These are phyloP conservation scores for Synergus itoensis DNA, from an alignment of 2,888 invertebrate genomes.

Conservation along the genomic window DNA sequence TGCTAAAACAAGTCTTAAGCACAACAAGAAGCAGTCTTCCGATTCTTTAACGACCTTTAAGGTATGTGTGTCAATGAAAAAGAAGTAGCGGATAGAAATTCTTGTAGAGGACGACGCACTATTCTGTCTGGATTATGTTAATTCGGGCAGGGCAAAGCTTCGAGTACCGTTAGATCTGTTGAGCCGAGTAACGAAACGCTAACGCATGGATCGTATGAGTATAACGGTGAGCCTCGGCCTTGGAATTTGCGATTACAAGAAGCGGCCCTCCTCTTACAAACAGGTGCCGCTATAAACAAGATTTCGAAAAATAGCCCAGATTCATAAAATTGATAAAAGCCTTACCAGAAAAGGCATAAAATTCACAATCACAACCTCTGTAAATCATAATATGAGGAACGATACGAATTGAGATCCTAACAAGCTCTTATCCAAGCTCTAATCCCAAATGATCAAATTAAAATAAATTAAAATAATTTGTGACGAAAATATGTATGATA, in stretches of 20 bases:
- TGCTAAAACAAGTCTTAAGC: conserved; percentile 4
- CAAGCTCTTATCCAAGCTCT: background rate
- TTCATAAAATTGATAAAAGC: background rate
- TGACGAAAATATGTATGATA: background rate
- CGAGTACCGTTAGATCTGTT: conserved; percentile 70
- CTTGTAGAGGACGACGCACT: conserved; percentile 58
- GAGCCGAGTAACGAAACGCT: conserved; percentile 53
- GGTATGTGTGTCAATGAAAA: conserved; percentile 67
- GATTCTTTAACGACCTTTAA: conserved; percentile 28
- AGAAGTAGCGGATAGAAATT: conserved; percentile 68
- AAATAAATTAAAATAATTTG: background rate
- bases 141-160: conserved; percentile 67
- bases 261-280: conserved; percentile 34
- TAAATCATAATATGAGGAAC: background rate
- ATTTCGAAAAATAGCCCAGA: conserved; percentile 16
- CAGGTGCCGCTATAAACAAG: background rate
- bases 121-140: conserved; percentile 70
- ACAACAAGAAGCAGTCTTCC: conserved; percentile 36
- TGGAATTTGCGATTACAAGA: conserved; percentile 47
- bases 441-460: background rate
- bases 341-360: background rate
- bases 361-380: background rate
- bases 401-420: background rate
- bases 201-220: conserved; percentile 53
- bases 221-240: conserved; percentile 58